A percentile compares a stretch with the other conserved stretches of the same genome.
Conservation (phyloP, 1,140 invertebrate species). For the Caenorhabditis inopinata region DNA sequence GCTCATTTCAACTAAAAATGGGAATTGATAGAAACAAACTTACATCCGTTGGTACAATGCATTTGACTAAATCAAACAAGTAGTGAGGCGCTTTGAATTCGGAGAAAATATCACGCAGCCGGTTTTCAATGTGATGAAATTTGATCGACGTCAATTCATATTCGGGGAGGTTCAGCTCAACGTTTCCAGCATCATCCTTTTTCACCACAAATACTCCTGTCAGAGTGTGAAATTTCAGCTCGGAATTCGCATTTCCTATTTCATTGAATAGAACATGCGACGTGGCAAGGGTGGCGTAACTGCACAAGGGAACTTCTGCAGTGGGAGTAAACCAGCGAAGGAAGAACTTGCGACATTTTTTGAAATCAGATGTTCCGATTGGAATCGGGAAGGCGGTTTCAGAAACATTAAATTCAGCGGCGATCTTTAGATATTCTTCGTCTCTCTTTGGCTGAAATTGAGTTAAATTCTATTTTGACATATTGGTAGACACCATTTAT, state of each 20-base stretch:
- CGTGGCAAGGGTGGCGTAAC: constrained; percentile 72
- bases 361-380: constrained; percentile 25
- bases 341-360: constrained; percentile 58
- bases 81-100: constrained; percentile 37
- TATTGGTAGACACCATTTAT: no score
- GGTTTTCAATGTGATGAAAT: neutral
- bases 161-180: constrained; percentile 47
- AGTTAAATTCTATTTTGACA: no score
- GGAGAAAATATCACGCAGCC: neutral
- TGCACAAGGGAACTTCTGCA: constrained; percentile 72
- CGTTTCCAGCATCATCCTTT: constrained; percentile 41
- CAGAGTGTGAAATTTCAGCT: neutral
- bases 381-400: constrained; percentile 71
- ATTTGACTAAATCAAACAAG: constrained; percentile 40
- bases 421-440: constrained; percentile 69
- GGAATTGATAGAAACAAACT: neutral
- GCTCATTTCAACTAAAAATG: no score
- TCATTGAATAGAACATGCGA: constrained; percentile 68
- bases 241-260: constrained; percentile 34
- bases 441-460: constrained; percentile 66
- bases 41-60: constrained; percentile 30
- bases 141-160: constrained; percentile 40
- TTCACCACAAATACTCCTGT: constrained; percentile 40
- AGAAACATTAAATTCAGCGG: constrained; percentile 72
- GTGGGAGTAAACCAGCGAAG: constrained; percentile 73